Percentiles rank a stretch among this genome's conserved stretches.
Conservation (phyloP, 2,113 vertebrate genomes). For the Diadophis punctatus region DNA sequence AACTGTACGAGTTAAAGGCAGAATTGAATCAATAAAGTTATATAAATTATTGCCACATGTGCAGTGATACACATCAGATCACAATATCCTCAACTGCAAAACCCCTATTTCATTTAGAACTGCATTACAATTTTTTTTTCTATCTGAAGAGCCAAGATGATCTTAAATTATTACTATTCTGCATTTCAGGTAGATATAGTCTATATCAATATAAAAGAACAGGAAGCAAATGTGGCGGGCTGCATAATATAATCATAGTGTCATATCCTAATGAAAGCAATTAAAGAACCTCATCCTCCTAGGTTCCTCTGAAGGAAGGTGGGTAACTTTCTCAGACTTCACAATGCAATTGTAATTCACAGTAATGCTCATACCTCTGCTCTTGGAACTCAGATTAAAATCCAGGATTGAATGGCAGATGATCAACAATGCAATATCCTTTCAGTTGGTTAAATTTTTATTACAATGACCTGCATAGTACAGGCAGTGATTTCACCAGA, state of each 20-base stretch:
- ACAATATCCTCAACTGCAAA: neutral
- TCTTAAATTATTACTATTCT: neutral
- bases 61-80: neutral
- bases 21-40: constrained; percentile 5
- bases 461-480: neutral
- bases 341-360: neutral
- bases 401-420: neutral
- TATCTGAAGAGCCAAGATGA: neutral
- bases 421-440: neutral
- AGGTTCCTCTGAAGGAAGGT: neutral
- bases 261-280: neutral
- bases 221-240: neutral
- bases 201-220: neutral
- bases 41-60: constrained; percentile 1
- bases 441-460: neutral
- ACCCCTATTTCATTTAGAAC: neutral
- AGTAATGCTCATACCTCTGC: neutral
- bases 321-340: neutral
- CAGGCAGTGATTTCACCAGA: neutral
- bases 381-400: neutral
- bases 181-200: neutral
- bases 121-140: neutral
- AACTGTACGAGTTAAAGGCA: neutral
- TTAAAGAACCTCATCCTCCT: neutral
- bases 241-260: neutral